These are phyloP conservation scores for Meandrina meandrites DNA, from an alignment of 92 coral and sea anemone species.

Conservation along the genomic window DNA sequence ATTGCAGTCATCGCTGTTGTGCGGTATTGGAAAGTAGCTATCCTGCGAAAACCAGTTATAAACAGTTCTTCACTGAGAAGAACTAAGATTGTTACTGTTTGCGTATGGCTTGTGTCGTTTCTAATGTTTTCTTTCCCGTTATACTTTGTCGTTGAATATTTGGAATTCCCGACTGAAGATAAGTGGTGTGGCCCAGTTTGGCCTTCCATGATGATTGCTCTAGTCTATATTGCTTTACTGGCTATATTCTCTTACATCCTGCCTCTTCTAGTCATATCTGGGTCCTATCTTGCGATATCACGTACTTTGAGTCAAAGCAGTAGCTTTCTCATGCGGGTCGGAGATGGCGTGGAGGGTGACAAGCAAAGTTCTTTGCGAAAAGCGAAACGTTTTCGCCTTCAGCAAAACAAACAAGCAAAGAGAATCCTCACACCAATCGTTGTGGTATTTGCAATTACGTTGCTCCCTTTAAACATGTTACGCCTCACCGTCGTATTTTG, in stretches of 20 bases:
- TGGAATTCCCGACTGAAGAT: background rate
- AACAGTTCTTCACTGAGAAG: background rate
- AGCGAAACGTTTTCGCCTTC: background rate
- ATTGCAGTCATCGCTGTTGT: slow-evolving; percentile 58
- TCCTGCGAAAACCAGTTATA: background rate
- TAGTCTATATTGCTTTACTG: background rate
- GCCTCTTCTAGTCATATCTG: slow-evolving; percentile 21
- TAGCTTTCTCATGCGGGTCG: background rate
- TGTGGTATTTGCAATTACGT: slow-evolving; percentile 26
- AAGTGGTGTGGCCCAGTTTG: slow-evolving; percentile 23
- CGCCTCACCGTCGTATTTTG: slow-evolving; percentile 16
- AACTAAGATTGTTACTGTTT: background rate
- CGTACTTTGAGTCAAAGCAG: slow-evolving; percentile 10
- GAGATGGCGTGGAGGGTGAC: background rate
- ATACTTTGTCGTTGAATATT: background rate
- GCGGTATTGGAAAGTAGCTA: slow-evolving; percentile 28
- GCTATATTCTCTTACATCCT: background rate
- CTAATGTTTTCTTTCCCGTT: slow-evolving; percentile 17
- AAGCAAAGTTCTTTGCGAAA: background rate
- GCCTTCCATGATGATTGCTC: background rate
- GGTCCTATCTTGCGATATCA: slow-evolving; percentile 6
- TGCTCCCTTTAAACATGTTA: slow-evolving; percentile 31
- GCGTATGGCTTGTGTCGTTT: slow-evolving; percentile 25
- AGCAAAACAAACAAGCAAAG: slow-evolving; percentile 28
- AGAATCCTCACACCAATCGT: slow-evolving; percentile 25